Base-by-base conservation (phyloP, 2,113 vertebrate species). In the Cephalopterus ornatus region DNA sequence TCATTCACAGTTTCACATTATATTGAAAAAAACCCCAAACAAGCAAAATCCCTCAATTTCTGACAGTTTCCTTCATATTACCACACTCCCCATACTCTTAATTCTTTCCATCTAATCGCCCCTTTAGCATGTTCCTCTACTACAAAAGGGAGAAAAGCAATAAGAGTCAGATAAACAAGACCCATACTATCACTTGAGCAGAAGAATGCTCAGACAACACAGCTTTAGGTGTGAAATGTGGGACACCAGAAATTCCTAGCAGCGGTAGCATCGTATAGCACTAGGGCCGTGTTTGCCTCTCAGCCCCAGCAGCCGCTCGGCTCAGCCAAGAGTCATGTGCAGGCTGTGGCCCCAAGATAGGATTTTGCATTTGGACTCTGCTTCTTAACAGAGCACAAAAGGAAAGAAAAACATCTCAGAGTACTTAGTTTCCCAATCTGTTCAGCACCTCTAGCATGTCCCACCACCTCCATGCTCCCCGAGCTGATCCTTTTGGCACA, bases 401-500 rank as follows among this genome's bases (percentile, higher is more conserved):
- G 12, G 28, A 84, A 86, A 81, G 9, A 3, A 47, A 62, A 37
- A 2, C 2, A 14, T 16, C 15, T 3, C 30, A 23, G 56, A 59
- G 30, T 12, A 42, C 33, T 62, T 53, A 11, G 23, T 52, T 76
- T 93, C 80, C 53, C 65, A 92, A 84, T 73, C 46, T 77, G 42
- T 19, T 91, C 80, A 77, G 93, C 26, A 62, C 46, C 77, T 91
- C 20, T 42, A 73, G 53, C n/a, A 35, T 0, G 2, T 84, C 46
- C 65, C 65, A 77, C 49, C 59, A 61, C 30, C 0, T 5, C 56
- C 0, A 0, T 11, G 63, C 32, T 70, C 82, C 71, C 58, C 0
- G 3, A 63, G 61, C 55, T 37, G 37, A 83, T 12, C 5, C 32
- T 83, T 90, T 23, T 35, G 63, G 75, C 79, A 72, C 0, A 0